Base-by-base conservation (phyloP, 1,140 invertebrate species). In the Drosophila pseudoobscura region DNA sequence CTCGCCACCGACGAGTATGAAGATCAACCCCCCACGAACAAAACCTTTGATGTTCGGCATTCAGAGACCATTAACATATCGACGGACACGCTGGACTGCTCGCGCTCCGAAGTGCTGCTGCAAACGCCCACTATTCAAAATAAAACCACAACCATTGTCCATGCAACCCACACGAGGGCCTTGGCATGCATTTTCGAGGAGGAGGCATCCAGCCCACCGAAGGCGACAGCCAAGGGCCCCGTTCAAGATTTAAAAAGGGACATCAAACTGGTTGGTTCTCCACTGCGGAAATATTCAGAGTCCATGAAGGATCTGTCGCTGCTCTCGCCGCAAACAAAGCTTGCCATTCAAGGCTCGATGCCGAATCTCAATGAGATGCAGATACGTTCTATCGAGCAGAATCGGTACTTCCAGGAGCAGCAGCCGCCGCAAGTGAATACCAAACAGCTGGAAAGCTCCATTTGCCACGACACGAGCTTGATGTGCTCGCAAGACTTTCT, bases 361-460 rank as follows among this genome's bases (percentile, higher is more conserved):
- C 91, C 91, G 7, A 91, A 92, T 80, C 65, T 92, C 0, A 91
- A 91, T 64, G 89, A 91, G 47, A 90, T 91, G 77, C 65, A 62
- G 20, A 72, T 91, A 17, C 72, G 76, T 17, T 83, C 90, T 8
- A 91, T 92, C 41, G 91, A 91, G 24, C 91, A 91, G 50, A 92
- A 92, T 71, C 87, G 91, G 2, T 92, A 91, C 55, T 92, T 75
- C 57, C 75, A 80, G 24, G 73, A 84, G 6, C 84, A 77, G 43
- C 64, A 62, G 26, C 9, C 15, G 2, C 9, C 35, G 3, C 11
- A 13, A 39, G 13, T 39, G 11, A 39, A 8, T 5, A 5, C 11
- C 3, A 39, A 39, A 11, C 58, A 56, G 35, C 3, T 56, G 22
- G 65, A 87, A 13, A 88, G 66, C 53, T 89, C 83, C 1, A 65